Conservation (phyloP, 1,140 invertebrate genomes). For the Nebria ingens region DNA sequence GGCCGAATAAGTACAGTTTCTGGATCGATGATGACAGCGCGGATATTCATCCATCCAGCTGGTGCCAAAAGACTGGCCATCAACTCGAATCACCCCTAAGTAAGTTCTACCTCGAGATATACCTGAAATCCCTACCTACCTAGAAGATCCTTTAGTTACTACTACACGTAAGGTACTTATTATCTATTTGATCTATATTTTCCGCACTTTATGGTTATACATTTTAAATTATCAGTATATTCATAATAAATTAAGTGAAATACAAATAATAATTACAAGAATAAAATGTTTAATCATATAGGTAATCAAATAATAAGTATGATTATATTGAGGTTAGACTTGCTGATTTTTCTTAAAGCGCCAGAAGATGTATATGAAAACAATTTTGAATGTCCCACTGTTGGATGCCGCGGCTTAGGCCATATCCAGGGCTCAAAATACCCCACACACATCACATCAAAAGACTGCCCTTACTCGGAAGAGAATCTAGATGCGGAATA, state of each 20-base stretch:
- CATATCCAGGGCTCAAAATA: slow-evolving; percentile 65
- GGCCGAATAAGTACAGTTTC: slow-evolving; percentile 74
- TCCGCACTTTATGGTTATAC: no score
- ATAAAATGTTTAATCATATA: no score
- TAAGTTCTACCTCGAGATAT: no score
- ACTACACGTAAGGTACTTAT: no score
- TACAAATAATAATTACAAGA: no score
- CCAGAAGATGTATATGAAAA: slow-evolving; percentile 47
- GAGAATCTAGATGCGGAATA: slow-evolving; percentile 54
- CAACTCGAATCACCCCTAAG: slow-evolving; percentile 72
- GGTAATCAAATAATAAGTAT: no score
- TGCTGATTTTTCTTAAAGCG: slow-evolving; percentile 33
- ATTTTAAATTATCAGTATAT: no score
- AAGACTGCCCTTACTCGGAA: slow-evolving; percentile 75
- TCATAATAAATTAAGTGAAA: no score
- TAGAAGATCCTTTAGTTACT: no score
- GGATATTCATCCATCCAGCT: slow-evolving; percentile 85
- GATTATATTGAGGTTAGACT: no score
- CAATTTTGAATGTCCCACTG: slow-evolving; percentile 58
- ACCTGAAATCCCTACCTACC: no score
- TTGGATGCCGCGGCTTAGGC: slow-evolving; percentile 70
- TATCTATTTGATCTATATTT: no score
- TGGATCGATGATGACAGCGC: slow-evolving; percentile 86
- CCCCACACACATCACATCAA: slow-evolving; percentile 61
- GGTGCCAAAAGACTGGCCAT: slow-evolving; percentile 81